Evolutionary conservation across 2,888 invertebrate species (phyloP), one percentile per base, ranked within the genome.

Genomic region (Anodontia alba): DNA sequence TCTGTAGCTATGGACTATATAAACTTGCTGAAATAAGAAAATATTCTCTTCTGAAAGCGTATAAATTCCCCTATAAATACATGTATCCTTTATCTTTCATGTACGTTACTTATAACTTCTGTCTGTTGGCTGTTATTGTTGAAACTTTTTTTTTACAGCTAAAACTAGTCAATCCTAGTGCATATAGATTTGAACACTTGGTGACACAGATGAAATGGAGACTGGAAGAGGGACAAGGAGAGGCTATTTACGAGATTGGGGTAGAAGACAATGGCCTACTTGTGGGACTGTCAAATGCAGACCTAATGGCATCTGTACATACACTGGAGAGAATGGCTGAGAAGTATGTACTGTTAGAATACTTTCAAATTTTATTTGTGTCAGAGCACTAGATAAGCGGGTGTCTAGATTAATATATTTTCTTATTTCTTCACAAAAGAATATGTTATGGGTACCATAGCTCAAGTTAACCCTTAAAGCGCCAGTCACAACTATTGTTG

Each of bases 181-280:
- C 97, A 93, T 97, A 97, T 90, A 96, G 99, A 81, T 97, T 98
- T 92, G 98, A 99, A 94, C 99, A 99, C 95, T 95, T 99, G 42
- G 98, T 99, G 29, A 99, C 99, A 0, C 99, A 99, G 96, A 96
- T 99, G 96, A 99, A 99, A 95, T 99, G 99, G 99, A 96, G 99
- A 0, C 96, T 99, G 15, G 96, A 98, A 0, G 98, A 98, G 95
- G 98, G 99, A 38, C 97, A 98, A 87, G 99, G 99, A 0, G 98
- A 98, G 94, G 99, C 99, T 0, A 98, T 99, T 84, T 99, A 99
- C 95, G 98, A 99, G 95, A 97, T 99, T 71, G 99, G 99, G 12
- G 95, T 95, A 31, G 94, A 93, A 76, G 94, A 95, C 84, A 93
- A 91, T 88, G 99, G 99, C 0, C 96, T 97, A 73, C 95, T 99